A percentile compares a stretch with the other conserved stretches of the same genome.
These are phyloP conservation scores for Pyrgilauda ruficollis DNA, from an alignment of 2,113 vertebrate species.

Conservation along the genomic window DNA sequence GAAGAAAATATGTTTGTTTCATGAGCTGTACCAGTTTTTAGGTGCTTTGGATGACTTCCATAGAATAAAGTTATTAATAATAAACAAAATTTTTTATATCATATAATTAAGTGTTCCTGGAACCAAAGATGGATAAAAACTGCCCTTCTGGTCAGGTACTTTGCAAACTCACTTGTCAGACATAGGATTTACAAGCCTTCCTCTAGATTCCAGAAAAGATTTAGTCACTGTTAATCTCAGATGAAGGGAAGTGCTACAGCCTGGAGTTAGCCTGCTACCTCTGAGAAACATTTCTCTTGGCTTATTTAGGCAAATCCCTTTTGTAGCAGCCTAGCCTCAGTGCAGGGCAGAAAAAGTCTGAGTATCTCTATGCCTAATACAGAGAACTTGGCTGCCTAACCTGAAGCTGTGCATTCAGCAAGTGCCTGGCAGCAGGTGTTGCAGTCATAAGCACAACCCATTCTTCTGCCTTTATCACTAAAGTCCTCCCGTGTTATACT, in stretches of 20 bases:
- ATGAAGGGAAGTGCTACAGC: neutral
- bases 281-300: neutral
- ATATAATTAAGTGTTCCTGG: neutral
- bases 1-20: slow-evolving; percentile 18
- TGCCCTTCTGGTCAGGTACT: neutral
- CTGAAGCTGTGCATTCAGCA: neutral
- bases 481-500: neutral
- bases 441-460: neutral
- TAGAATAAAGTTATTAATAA: neutral
- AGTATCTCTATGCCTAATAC: neutral
- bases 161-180: neutral
- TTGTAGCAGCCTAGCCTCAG: neutral
- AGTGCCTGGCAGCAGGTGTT: slow-evolving; percentile 16
- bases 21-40: neutral
- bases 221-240: neutral
- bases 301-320: neutral
- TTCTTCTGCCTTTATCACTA: neutral
- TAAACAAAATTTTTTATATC: neutral
- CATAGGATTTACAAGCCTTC: neutral
- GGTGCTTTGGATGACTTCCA: neutral
- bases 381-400: neutral
- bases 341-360: neutral
- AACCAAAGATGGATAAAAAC: neutral
- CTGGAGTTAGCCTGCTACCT: neutral
- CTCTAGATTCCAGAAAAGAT: neutral